Evolutionary conservation across 2,113 vertebrate genomes (phyloP).

Genomic region (Hyperoodon ampullatus): DNA sequence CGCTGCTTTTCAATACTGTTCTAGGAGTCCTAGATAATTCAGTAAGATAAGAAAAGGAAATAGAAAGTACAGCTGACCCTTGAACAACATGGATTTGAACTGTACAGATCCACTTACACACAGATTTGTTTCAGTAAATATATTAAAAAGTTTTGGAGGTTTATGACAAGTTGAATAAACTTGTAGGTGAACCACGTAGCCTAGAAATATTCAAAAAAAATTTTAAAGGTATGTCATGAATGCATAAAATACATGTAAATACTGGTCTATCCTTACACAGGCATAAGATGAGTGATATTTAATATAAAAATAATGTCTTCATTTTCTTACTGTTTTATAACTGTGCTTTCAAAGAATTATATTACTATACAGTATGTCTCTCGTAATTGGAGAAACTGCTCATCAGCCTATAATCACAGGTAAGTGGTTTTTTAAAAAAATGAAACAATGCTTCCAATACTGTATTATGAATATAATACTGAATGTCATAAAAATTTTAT

Average conservation of each 20-base stretch:
- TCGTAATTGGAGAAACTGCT: not conserved
- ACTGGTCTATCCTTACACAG: not conserved
- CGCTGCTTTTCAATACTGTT: not conserved
- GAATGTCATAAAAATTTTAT: not conserved
- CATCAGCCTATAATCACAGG: not conserved
- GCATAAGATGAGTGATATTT: not conserved
- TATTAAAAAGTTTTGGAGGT: not conserved
- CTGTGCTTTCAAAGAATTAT: not conserved
- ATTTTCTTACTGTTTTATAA: not conserved
- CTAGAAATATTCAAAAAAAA: not conserved
- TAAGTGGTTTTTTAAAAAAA: not conserved
- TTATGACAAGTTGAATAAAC: not conserved
- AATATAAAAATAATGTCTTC: not conserved
- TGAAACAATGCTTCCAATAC: not conserved
- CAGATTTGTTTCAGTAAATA: not conserved
- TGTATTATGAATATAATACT: not conserved
- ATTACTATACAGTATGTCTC: not conserved
- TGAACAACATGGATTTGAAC: not conserved
- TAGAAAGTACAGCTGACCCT: not conserved
- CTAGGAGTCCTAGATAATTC: not conserved
- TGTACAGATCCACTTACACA: not conserved
- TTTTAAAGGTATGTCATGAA: not conserved
- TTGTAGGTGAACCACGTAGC: not conserved
- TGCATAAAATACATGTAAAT: not conserved
- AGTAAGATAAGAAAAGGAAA: not conserved